Percentiles rank a stretch among this genome's conserved stretches.
phyloP scores from a whole-genome alignment of 2,113 vertebrate species.

The Podilymbus podiceps region DNA sequence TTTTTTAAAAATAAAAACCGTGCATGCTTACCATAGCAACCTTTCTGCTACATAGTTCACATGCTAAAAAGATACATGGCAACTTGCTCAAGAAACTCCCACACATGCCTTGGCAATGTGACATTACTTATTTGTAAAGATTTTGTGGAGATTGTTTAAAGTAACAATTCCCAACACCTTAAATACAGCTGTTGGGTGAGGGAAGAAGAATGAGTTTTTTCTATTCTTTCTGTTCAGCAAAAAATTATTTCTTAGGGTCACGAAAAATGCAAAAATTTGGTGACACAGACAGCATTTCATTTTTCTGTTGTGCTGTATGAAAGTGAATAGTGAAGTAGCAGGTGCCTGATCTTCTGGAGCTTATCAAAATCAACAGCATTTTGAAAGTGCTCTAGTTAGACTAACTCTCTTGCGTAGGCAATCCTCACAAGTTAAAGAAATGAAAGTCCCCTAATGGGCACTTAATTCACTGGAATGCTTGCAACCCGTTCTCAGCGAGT shows the following conservation, averaged over 20 bases:
- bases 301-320: not conserved
- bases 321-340: not conserved
- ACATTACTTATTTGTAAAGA: not conserved
- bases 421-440: not conserved
- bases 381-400: not conserved
- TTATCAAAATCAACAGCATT: not conserved
- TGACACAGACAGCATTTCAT: not conserved
- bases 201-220: not conserved
- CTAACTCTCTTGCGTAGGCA: not conserved
- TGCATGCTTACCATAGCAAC: not conserved
- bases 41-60: not conserved
- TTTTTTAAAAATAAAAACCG: not conserved
- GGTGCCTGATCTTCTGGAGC: not conserved
- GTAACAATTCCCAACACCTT: not conserved
- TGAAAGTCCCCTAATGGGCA: not conserved
- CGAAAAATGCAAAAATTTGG: not conserved
- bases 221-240: not conserved
- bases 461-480: not conserved
- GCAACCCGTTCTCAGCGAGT: accelerated
- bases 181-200: not conserved
- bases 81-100: not conserved
- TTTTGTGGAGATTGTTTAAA: not conserved
- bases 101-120: not conserved
- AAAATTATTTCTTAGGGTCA: not conserved
- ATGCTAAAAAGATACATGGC: not conserved